These are phyloP conservation scores for Hylyphantes graminicola DNA, from an alignment of 1,140 invertebrate species.

Conservation along the genomic window DNA sequence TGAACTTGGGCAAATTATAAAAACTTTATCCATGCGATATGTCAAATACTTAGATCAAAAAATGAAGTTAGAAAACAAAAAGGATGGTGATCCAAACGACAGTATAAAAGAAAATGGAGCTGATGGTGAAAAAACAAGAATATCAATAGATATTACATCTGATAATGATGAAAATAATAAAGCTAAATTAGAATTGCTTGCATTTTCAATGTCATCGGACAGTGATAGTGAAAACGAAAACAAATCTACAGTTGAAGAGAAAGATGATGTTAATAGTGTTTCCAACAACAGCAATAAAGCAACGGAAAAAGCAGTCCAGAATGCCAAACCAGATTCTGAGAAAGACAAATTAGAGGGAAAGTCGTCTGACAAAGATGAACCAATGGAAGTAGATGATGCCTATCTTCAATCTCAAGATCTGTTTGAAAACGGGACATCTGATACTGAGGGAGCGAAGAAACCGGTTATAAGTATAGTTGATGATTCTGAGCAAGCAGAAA, in stretches of 20 bases:
- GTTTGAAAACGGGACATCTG: background rate
- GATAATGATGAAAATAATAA: constrained; percentile 3
- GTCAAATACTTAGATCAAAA: background rate
- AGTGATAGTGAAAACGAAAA: background rate
- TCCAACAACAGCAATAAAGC: no score
- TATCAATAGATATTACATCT: background rate
- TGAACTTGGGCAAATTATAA: constrained; percentile 18
- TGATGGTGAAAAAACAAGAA: background rate
- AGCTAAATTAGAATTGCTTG: background rate
- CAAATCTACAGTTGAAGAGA: no score
- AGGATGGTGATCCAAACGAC: background rate
- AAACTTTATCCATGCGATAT: constrained; percentile 15
- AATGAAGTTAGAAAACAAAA: background rate
- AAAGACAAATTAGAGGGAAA: background rate
- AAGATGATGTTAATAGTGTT: no score
- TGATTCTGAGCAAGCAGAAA: no score
- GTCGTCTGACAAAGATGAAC: background rate
- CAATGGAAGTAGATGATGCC: background rate
- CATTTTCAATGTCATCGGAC: background rate
- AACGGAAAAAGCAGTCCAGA: no score
- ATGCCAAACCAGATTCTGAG: background rate
- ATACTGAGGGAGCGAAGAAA: background rate
- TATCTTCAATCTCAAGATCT: background rate
- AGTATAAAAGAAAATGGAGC: constrained; percentile 9
- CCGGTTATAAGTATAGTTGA: background rate